Percentiles rank a stretch among this genome's conserved stretches.
Evolutionary conservation across 2,888 invertebrate genomes (phyloP).

Genomic region (Cephus runcator): DNA sequence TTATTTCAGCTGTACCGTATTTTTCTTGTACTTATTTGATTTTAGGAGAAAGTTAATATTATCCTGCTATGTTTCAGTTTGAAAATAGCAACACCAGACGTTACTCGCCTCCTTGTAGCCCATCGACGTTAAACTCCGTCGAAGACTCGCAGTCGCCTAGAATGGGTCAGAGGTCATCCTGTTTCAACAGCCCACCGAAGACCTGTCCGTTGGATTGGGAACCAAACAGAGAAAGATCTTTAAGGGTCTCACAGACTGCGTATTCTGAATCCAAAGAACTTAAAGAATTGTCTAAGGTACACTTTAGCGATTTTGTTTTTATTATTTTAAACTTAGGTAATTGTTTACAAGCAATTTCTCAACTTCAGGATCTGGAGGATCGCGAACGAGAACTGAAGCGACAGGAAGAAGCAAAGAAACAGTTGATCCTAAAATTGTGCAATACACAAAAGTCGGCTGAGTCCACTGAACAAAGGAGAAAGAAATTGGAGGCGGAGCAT

Average conservation of each 20-base stretch:
- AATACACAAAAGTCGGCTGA: slow-evolving; percentile 49
- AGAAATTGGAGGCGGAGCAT: slow-evolving; percentile 68
- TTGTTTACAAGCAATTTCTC: not conserved
- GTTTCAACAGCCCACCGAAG: slow-evolving; percentile 37
- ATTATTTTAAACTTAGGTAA: not conserved
- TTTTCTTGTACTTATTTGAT: not conserved
- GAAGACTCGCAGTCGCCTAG: slow-evolving; percentile 40
- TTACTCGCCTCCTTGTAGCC: slow-evolving; percentile 51
- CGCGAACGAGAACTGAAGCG: slow-evolving; percentile 47
- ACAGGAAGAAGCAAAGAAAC: slow-evolving; percentile 56
- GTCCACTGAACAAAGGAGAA: slow-evolving; percentile 52
- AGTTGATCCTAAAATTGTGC: slow-evolving; percentile 52
- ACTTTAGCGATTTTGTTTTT: slow-evolving; percentile 1
- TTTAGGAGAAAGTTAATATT: not conserved
- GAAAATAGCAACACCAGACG: slow-evolving; percentile 53
- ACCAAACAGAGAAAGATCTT: slow-evolving; percentile 38
- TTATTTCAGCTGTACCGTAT: not conserved
- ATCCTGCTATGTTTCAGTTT: slow-evolving; percentile 36
- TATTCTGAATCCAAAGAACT: slow-evolving; percentile 30
- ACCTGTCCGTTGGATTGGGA: slow-evolving; percentile 49
- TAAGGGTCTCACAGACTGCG: slow-evolving; percentile 2
- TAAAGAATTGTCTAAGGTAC: slow-evolving; percentile 47
- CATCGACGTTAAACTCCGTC: slow-evolving; percentile 39
- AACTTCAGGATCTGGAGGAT: slow-evolving; percentile 52
- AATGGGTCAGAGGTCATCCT: slow-evolving; percentile 36